A percentile compares a stretch with the other conserved stretches of the same genome.
phyloP scores from a whole-genome alignment of 2,888 invertebrate species.

The Cosmorhoe ocellata region DNA sequence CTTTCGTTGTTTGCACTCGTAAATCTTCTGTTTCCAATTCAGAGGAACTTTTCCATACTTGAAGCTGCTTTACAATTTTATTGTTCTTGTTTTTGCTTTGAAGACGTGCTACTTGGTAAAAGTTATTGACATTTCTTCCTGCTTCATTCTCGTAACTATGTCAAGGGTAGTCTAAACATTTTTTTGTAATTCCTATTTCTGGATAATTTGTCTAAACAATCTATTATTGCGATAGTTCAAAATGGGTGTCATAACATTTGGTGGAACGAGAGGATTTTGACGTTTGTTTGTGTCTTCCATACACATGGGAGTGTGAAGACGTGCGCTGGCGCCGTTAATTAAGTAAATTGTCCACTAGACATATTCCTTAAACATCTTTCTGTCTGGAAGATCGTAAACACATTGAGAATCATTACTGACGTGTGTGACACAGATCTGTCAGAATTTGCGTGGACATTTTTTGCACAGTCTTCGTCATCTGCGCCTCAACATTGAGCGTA shows the following conservation, averaged over 20 bases:
- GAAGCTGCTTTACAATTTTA: neutral
- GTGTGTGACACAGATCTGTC: too few species aligned
- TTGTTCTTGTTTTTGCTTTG: neutral
- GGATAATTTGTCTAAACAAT: constrained; percentile 17
- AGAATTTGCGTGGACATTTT: too few species aligned
- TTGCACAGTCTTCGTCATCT: too few species aligned
- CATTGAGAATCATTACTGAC: too few species aligned
- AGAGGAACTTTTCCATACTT: too few species aligned
- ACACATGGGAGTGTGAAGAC: constrained; percentile 19
- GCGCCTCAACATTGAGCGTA: neutral
- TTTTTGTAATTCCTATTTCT: constrained; percentile 6
- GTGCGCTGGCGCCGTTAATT: constrained; percentile 11
- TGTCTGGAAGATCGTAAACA: too few species aligned
- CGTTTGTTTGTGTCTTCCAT: constrained; percentile 27
- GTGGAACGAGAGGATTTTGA: constrained; percentile 24
- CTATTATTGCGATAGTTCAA: constrained; percentile 13
- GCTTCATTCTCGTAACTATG: constrained; percentile 13
- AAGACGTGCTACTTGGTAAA: neutral
- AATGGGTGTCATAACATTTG: constrained; percentile 28
- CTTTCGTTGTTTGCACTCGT: too few species aligned
- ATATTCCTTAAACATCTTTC: too few species aligned
- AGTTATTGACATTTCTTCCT: neutral
- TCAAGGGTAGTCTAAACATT: constrained; percentile 15
- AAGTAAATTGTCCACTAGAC: neutral
- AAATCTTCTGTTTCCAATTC: too few species aligned